These are phyloP conservation scores for Galeopsomyia nigrocyanea DNA, from an alignment of 2,888 invertebrate genomes.

Conservation along the genomic window DNA sequence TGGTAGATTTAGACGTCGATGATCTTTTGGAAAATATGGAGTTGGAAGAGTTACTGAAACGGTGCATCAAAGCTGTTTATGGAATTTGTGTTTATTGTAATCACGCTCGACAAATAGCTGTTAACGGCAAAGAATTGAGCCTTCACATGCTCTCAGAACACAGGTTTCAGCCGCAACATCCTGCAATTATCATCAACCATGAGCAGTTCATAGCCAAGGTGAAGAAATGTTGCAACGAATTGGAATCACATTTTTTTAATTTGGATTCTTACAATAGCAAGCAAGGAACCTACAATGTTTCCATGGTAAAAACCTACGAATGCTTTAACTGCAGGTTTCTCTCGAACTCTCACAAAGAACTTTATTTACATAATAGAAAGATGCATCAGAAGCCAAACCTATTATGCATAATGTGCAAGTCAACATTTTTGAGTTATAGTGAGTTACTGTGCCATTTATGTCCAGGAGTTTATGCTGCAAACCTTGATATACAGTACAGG, in stretches of 20 bases:
- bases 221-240: constrained; percentile 73
- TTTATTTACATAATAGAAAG: constrained; percentile 88
- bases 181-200: constrained; percentile 64
- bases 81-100: constrained; percentile 86
- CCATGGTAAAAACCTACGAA: constrained; percentile 80
- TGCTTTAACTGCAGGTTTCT: constrained; percentile 89
- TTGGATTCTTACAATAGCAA: constrained; percentile 78
- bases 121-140: constrained; percentile 85
- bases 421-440: constrained; percentile 89
- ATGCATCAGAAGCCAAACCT: constrained; percentile 87
- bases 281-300: constrained; percentile 69
- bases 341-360: constrained; percentile 84
- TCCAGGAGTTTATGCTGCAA: constrained; percentile 80
- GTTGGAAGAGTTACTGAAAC: constrained; percentile 79
- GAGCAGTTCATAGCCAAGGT: constrained; percentile 76
- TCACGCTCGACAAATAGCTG: constrained; percentile 87
- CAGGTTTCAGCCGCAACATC: constrained; percentile 74
- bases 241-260: constrained; percentile 80
- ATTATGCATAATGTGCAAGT: constrained; percentile 89
- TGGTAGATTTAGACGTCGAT: constrained; percentile 72
- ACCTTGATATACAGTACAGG: constrained; percentile 77
- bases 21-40: constrained; percentile 83
- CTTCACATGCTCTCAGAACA: constrained; percentile 86
- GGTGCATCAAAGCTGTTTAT: constrained; percentile 80
- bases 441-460: constrained; percentile 89